Evolutionary conservation across 2,888 invertebrate species (phyloP), one percentile per base, ranked within the genome.

Genomic region (Diaprepes abbreviatus): DNA sequence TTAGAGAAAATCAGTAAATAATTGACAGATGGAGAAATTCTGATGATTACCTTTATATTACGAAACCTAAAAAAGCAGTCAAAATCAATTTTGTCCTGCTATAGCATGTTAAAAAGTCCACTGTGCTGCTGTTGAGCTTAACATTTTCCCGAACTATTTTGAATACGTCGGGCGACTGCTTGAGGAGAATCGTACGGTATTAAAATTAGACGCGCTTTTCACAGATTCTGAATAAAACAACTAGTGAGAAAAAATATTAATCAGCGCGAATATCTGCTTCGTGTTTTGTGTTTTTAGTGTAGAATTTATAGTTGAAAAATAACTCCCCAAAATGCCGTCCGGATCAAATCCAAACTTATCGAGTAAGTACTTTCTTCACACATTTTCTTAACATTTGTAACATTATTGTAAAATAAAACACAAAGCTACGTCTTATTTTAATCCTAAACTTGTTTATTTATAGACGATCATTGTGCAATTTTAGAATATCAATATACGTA

Each of bases 121-220:
- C n/a, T n/a, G n/a, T n/a, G n/a, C n/a, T n/a, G 21, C 45, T 45
- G 45, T 45, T 21, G 5, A 33, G 33, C 33, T 33, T 2, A 33
- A 28, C 3, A n/a, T 2, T 67, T 67, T 67, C 38, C 66, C 43
- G 54, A 67, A 67, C 67, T 67, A 67, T 67, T 67, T 67, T 55
- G 45, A 67, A 67, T 50, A 57, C 55, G 38, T 58, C 24, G 57
- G 28, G 16, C 31, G 48, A 36, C 40, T 38, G 60, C 67, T 16
- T 38, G 54, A 60, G 45, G 55, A 60, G 36, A 58, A 38, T 40
- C 40, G 45, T 14, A 28, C 62, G 38, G 33, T 40, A 38, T 66
- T 69, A 69, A 69, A 69, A 58, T 69, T 58, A 69, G 63, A 57
- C 19, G 24, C 63, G 55, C 45, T 48, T 69, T 69, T 63, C 36